Base-by-base conservation (phyloP, 2,888 invertebrate species). In the Euzophera pinguis region DNA sequence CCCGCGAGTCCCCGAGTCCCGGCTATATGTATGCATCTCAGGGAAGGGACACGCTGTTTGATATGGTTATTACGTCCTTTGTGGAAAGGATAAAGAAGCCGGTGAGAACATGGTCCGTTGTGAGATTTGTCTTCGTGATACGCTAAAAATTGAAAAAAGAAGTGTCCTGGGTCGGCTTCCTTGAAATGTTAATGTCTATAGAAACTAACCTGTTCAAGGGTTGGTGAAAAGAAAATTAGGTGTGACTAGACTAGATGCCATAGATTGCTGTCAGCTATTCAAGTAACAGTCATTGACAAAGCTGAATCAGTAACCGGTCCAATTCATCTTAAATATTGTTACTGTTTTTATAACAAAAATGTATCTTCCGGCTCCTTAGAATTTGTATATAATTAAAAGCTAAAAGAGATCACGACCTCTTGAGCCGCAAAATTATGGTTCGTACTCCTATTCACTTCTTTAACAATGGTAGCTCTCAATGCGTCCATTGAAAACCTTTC, bases 1-100 rank as follows among this genome's bases (percentile, higher is more conserved):
- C 65, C 62, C 22, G 32, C 45, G 45, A 14, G 70, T 62, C 69
- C 64, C 69, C 64, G 67, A 63, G 69, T 63, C 70, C 65, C 68
- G 64, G 64, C 80, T 73, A 84, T 89, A 86, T 85, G 89, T 89
- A 89, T 90, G 89, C 89, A 76, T 70, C 79, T 69, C 84, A 77
- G 81, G 81, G 71, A 78, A 85, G 82, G 88, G 86, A 88, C 84
- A 84, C 81, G 81, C 81, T 76, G 83, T 87, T 89, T 89, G 88
- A 90, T 89, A 89, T 90, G 90, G 89, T 88, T 89, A 89, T 90
- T 86, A 90, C 84, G 78, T 84, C 80, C 84, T 89, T 90, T 88
- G 87, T 86, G 73, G 78, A 66, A 68, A 75, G 75, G 75, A 85
- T 84, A 84, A 83, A 85, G 71, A 71, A 75, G 76, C 75, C 82